These are phyloP conservation scores for Oryzias curvinotus DNA, from an alignment of 2,113 vertebrate genomes.

Conservation along the genomic window DNA sequence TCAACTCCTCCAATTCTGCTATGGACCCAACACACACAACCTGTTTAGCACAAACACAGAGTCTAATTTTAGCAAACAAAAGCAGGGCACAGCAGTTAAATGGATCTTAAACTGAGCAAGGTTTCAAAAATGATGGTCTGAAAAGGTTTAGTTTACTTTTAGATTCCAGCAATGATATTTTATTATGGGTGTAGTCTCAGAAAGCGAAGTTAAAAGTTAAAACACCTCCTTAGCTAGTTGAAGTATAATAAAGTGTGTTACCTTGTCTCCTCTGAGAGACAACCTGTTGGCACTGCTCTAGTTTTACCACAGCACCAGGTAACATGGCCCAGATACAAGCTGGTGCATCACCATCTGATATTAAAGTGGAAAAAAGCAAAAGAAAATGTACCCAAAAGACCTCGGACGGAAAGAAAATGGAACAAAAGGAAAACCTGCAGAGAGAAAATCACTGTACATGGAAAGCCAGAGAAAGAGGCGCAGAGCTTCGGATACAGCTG, in stretches of 20 bases:
- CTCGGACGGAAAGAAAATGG: background rate
- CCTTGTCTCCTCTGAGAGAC: constrained; percentile 56
- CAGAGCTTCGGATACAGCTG: constrained; percentile 24
- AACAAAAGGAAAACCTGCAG: constrained; percentile 8
- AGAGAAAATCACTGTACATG: constrained; percentile 6
- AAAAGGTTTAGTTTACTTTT: background rate
- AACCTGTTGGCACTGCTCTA: constrained; percentile 67
- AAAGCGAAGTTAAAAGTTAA: constrained; percentile 29
- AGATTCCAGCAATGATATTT: background rate
- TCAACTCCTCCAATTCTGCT: constrained; percentile 88
- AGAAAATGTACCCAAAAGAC: constrained; percentile 10
- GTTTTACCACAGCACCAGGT: constrained; percentile 59
- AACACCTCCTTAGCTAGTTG: constrained; percentile 51
- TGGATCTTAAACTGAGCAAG: no score
- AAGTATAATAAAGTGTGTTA: constrained; percentile 61
- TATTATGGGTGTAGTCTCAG: background rate
- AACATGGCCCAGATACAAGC: constrained; percentile 61
- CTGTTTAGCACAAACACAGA: constrained; percentile 63
- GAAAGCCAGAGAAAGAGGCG: constrained; percentile 13
- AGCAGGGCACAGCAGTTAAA: background rate
- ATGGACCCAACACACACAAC: constrained; percentile 92
- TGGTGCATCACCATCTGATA: constrained; percentile 10
- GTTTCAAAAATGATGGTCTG: no score
- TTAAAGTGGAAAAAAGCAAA: constrained; percentile 12
- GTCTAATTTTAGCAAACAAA: background rate